Base-by-base conservation (phyloP, 2,113 vertebrate genomes). In the Lichenostomus cassidix region DNA sequence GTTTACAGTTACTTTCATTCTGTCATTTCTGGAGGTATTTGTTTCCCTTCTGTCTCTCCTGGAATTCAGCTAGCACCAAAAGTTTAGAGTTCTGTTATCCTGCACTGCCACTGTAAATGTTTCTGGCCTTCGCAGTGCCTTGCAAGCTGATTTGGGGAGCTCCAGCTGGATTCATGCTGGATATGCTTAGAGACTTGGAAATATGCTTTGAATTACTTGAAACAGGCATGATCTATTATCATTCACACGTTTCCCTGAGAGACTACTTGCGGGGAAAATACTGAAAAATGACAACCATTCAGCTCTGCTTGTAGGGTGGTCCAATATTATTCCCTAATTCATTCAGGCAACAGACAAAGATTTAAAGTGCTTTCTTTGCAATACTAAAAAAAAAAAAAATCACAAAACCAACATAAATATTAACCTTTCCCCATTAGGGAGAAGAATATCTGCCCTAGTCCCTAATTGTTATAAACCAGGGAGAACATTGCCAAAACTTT, bases 141-240 rank as follows among this genome's bases (percentile, higher is more conserved):
- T 94, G 74, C 35, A 95, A 82, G 58, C 53, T 89, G 58, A 71
- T 95, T 78, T 88, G 82, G 87, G 82, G 86, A 80, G 10, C 73
- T 96, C 79, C 93, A 94, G 73, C 56, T 91, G 81, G 69, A 82
- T 76, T 84, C 1, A 2, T 87, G 50, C 89, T 90, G 84, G 35
- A 53, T 94, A 52, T 46, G 41, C 83, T 89, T 77, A 89, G 92
- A 83, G 79, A 35, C 69, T 90, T 79, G 73, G 47, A 70, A 96
- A 73, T 89, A 41, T 88, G 93, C 89, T 93, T 94, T 94, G 87
- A 96, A 94, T 97, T 96, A 91, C 68, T 74, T 63, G 83, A 74
- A 96, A 83, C 23, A 91, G 82, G 90, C 96, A 80, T 42, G 79
- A 90, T 94, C 62, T 90, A 56, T 96, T 96, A 82, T 90, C 87